Evolutionary conservation across 2,888 invertebrate genomes (phyloP).

Genomic region (Tetranychus piercei): DNA sequence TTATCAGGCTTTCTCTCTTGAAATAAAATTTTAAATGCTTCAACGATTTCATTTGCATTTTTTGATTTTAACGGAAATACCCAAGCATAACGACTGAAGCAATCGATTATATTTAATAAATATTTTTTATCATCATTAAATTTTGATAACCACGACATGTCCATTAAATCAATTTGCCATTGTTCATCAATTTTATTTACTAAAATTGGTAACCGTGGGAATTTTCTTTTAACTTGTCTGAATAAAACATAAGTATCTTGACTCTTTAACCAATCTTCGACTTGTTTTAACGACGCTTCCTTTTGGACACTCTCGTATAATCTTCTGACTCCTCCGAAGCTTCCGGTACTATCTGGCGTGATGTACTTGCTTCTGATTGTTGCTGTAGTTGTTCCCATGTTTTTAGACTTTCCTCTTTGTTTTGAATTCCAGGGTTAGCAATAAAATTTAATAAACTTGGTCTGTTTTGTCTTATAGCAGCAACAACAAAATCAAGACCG

Average conservation of each 20-base stretch:
- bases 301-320: not conserved
- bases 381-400: not conserved
- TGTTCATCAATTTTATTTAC: conserved; percentile 27
- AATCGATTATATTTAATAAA: conserved; percentile 28
- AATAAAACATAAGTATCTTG: conserved; percentile 21
- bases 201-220: conserved; percentile 19
- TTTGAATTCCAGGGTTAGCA: no score
- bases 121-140: conserved; percentile 27
- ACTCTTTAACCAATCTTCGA: conserved; percentile 17
- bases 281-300: not conserved
- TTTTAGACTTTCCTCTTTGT: not conserved
- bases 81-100: conserved; percentile 28
- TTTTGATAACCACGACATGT: conserved; percentile 15
- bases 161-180: conserved; percentile 27
- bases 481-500: no score
- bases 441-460: no score
- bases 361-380: not conserved
- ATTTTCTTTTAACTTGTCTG: conserved; percentile 17
- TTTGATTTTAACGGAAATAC: conserved; percentile 27
- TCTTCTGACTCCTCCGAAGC: not conserved
- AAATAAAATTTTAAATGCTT: conserved; percentile 24
- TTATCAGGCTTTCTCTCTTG: conserved; percentile 21
- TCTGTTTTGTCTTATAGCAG: no score
- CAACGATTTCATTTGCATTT: conserved; percentile 20
- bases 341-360: not conserved